Evolutionary conservation across 2,797 vertebrate species (phyloP), one percentile per base, ranked within the genome.

Genomic region (Chelon auratus): DNA sequence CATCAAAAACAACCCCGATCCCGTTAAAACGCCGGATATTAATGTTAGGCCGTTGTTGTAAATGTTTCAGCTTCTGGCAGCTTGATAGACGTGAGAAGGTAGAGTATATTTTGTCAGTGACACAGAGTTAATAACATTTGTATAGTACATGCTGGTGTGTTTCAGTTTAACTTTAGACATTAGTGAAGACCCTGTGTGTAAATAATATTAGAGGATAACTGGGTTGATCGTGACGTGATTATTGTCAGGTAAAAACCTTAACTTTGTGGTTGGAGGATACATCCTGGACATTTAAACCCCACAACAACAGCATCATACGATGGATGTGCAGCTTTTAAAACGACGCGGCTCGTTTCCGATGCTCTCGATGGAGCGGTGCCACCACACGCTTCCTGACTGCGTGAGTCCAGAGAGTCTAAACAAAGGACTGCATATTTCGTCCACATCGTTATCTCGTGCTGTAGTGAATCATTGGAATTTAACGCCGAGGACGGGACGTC

Each of bases 101-200:
- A 78, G 62, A 84, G 50, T 87, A 81, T 89, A 86, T 85, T 88
- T 90, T 86, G 73, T 69, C 72, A 72, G 51, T 62, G 51, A 59
- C 18, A 69, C 59, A 73, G 53, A 59, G 52, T 51, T 78, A 48
- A 33, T 80, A 53, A 77, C 59, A 40, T 77, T 67, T 82, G 80
- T 82, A 79, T 68, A 61, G 58, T 75, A 60, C 24, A 17, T 33
- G 72, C 54, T 62, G 55, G 60, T 62, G 72, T 75, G 20, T 84
- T 76, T 80, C n/a, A 68, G 82, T 57, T 59, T 67, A 33, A 67
- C 62, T 54, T 22, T 70, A 66, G 51, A 78, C 75, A 72, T 82
- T 78, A 80, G 74, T 68, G 65, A 64, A 2, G 56, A 68, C 51
- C 79, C 67, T 75, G 70, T 81, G 72, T 80, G 68, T 78, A 75